A percentile compares a stretch with the other conserved stretches of the same genome.
Conservation (phyloP, 2,888 invertebrate species). For the Mesorhabditis sp. region DNA sequence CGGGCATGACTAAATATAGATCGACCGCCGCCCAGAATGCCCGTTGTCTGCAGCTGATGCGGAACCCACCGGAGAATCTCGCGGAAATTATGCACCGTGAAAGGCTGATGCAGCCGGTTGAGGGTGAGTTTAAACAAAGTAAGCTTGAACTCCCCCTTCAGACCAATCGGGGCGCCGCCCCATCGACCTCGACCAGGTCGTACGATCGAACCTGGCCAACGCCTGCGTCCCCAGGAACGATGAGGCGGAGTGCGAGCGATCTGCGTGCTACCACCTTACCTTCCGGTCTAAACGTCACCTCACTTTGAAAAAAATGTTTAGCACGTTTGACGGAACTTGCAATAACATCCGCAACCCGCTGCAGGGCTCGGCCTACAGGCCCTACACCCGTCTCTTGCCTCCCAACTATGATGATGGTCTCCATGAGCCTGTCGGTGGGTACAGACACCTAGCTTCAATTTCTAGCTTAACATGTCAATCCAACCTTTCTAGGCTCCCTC, state of each 20-base stretch:
- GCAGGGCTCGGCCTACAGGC: slow-evolving; percentile 86
- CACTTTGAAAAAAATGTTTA: slow-evolving; percentile 64
- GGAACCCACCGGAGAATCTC: not conserved
- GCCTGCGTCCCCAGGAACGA: slow-evolving; percentile 56
- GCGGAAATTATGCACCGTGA: not conserved
- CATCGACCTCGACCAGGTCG: slow-evolving; percentile 43
- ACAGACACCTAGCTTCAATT: not conserved
- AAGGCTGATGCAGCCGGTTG: not conserved
- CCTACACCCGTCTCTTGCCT: slow-evolving; percentile 57
- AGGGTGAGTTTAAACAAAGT: not conserved
- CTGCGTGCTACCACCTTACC: slow-evolving; percentile 50
- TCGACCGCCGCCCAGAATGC: not conserved
- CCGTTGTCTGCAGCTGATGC: slow-evolving; percentile 6
- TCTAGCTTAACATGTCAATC: not conserved
- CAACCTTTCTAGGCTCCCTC: slow-evolving; percentile 22
- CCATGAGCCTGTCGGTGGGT: slow-evolving; percentile 50
- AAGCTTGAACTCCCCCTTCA: slow-evolving; percentile 13
- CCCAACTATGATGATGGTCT: slow-evolving; percentile 53
- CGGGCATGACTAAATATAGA: not conserved
- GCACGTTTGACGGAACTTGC: slow-evolving; percentile 86
- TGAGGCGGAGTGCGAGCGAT: slow-evolving; percentile 53
- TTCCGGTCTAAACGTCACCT: slow-evolving; percentile 24
- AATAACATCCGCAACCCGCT: slow-evolving; percentile 82
- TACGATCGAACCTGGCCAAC: slow-evolving; percentile 52
- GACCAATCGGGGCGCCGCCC: slow-evolving; percentile 34